Evolutionary conservation across 2,113 vertebrate genomes (phyloP).

Genomic region (Calonectris borealis): DNA sequence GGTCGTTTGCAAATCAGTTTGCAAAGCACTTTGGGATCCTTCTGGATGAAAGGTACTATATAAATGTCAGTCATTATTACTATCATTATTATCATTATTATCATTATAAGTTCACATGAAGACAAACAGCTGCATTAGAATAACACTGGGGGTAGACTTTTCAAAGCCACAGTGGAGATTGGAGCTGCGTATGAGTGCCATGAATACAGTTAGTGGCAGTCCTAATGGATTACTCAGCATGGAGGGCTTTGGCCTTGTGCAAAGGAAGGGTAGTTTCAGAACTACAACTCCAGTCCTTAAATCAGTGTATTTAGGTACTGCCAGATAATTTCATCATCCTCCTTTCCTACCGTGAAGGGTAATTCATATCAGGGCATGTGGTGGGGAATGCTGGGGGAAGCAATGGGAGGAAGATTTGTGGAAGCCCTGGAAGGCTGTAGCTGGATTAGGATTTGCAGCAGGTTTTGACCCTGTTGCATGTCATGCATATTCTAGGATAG

Average conservation of each 20-base stretch:
- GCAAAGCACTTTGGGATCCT: constrained; percentile 27
- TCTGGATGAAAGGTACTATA: constrained; percentile 25
- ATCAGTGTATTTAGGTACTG: background rate
- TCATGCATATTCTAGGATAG: background rate
- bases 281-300: background rate
- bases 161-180: background rate
- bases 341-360: background rate
- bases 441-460: background rate
- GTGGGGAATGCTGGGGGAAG: background rate
- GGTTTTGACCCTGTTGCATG: background rate
- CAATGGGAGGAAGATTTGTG: background rate
- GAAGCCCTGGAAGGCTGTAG: background rate
- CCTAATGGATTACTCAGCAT: background rate
- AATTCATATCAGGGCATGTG: background rate
- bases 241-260: background rate
- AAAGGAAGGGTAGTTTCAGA: background rate
- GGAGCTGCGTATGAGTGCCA: background rate
- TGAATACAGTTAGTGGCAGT: background rate
- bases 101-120: constrained; percentile 10
- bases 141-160: background rate
- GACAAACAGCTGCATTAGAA: background rate
- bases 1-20: background rate
- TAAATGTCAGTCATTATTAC: constrained; percentile 56
- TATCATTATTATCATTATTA: constrained; percentile 31
- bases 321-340: background rate